Conservation (phyloP, 2,888 invertebrate genomes). For the Lacanobia oleracea region DNA sequence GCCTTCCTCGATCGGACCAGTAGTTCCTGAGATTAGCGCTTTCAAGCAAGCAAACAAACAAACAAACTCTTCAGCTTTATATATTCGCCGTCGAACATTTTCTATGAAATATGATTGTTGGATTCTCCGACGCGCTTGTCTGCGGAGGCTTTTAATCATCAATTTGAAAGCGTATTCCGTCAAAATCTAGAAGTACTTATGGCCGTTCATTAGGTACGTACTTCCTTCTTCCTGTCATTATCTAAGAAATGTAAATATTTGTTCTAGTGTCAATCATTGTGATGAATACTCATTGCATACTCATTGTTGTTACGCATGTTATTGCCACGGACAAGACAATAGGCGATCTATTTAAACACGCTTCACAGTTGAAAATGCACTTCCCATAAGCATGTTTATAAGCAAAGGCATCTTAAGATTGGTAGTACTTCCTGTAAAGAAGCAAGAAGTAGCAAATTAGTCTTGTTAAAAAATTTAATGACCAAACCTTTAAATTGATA, state of each 20-base stretch:
- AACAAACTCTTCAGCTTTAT: too few relatives aligned
- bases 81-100: neutral
- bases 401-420: too few relatives aligned
- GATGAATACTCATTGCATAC: neutral
- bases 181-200: neutral
- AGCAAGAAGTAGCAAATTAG: too few relatives aligned
- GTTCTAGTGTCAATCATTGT: conserved; percentile 19
- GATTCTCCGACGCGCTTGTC: neutral
- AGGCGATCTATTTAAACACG: neutral
- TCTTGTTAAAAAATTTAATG: too few relatives aligned
- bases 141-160: neutral
- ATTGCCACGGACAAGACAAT: conserved; percentile 20
- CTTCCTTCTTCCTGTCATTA: conserved; percentile 16
- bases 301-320: neutral
- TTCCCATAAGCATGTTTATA: neutral
- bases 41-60: too few relatives aligned
- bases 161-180: neutral
- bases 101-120: neutral
- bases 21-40: too few relatives aligned
- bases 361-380: neutral
- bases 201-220: neutral
- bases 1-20: too few relatives aligned
- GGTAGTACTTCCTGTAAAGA: too few relatives aligned
- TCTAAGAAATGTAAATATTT: conserved; percentile 36
- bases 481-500: too few relatives aligned